phyloP scores from a whole-genome alignment of 2,797 vertebrate genomes.

The Allochrocebus solatus region DNA sequence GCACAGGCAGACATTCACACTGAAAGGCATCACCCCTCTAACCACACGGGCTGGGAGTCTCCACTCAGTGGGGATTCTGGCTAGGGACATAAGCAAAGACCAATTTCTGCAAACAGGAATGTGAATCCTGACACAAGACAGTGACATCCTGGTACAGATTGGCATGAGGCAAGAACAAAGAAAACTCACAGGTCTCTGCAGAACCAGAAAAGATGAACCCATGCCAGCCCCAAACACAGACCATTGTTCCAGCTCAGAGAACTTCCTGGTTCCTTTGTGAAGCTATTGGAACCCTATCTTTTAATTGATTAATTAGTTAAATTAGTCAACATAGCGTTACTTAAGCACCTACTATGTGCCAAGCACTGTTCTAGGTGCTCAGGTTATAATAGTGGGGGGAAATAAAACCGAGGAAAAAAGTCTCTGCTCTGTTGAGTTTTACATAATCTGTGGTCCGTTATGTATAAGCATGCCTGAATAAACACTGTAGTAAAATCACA shows the following conservation, averaged over 20 bases:
- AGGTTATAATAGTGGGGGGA: not conserved
- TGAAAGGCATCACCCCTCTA: not conserved
- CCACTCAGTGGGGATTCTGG: not conserved
- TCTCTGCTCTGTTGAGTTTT: not conserved
- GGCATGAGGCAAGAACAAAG: constrained; percentile 44
- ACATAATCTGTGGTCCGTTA: not conserved
- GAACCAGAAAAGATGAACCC: not conserved
- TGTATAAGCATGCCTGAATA: not conserved
- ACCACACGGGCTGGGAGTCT: fast-evolving
- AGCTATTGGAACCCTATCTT: not conserved
- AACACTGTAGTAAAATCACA: not conserved
- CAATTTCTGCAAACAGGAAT: not conserved
- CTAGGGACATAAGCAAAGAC: not conserved
- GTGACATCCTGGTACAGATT: constrained; percentile 44
- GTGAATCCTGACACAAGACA: constrained; percentile 3
- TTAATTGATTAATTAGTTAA: not conserved
- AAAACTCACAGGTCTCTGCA: not conserved
- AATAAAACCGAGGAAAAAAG: not conserved
- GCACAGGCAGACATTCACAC: not conserved
- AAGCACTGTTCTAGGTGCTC: not conserved
- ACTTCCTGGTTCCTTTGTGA: constrained; percentile 27
- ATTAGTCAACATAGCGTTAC: not conserved
- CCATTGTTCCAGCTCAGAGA: constrained; percentile 46
- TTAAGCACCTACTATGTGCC: not conserved
- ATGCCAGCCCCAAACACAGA: constrained; percentile 7